A percentile compares a stretch with the other conserved stretches of the same genome.
Conservation (phyloP, 2,888 invertebrate species). For the Phlogophora meticulosa region DNA sequence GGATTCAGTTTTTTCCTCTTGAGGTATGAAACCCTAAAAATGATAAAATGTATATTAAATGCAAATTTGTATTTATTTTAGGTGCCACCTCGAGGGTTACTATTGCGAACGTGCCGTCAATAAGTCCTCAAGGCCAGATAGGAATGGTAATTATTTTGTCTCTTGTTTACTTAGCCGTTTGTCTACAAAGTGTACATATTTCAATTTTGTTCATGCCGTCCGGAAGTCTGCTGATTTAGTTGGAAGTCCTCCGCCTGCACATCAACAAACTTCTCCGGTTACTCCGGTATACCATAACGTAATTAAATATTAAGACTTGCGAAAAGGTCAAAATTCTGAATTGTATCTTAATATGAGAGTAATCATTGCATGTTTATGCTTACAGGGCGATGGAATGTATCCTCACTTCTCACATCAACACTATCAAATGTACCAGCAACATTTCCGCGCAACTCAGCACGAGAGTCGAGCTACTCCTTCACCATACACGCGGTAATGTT, state of each 20-base stretch:
- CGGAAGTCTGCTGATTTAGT: slow-evolving; percentile 92
- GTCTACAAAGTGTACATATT: slow-evolving; percentile 54
- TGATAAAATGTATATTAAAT: no score
- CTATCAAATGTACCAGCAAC: slow-evolving; percentile 90
- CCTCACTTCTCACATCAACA: slow-evolving; percentile 89
- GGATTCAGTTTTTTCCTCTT: no score
- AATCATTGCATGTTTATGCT: slow-evolving; percentile 56
- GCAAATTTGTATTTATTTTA: slow-evolving; percentile 59
- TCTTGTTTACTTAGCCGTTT: slow-evolving; percentile 37
- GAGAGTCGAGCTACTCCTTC: slow-evolving; percentile 85
- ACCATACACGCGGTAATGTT: slow-evolving; percentile 83
- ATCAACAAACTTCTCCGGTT: slow-evolving; percentile 94
- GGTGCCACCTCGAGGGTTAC: slow-evolving; percentile 89
- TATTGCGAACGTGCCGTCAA: slow-evolving; percentile 91
- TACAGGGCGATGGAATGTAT: slow-evolving; percentile 89
- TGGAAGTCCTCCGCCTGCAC: slow-evolving; percentile 96
- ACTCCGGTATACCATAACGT: slow-evolving; percentile 92
- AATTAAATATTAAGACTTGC: slow-evolving; percentile 68
- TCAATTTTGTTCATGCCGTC: slow-evolving; percentile 84
- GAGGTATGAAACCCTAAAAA: no score
- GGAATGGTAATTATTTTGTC: slow-evolving; percentile 92
- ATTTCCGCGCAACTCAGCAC: slow-evolving; percentile 88
- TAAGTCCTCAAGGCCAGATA: slow-evolving; percentile 92
- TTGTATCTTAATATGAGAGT: slow-evolving; percentile 1
- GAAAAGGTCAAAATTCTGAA: neutral